phyloP scores from a whole-genome alignment of 2,797 vertebrate genomes.

The Chiroxiphia lanceolata region DNA sequence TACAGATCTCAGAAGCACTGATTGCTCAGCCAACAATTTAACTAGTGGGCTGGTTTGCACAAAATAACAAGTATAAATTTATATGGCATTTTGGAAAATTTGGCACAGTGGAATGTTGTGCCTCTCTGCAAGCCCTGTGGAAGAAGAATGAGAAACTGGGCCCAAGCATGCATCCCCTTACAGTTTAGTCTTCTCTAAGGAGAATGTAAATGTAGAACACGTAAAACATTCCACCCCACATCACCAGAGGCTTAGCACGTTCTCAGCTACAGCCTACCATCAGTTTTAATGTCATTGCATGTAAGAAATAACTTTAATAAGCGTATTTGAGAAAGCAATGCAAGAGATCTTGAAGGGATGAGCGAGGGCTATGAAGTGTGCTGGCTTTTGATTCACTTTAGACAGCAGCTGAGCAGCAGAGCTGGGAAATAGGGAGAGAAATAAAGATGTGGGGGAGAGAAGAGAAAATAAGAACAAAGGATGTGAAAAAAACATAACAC shows the following conservation, averaged over 20 bases:
- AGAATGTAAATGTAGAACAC: neutral
- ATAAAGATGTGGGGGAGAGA: neutral
- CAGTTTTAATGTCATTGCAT: neutral
- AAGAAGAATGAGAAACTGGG: neutral
- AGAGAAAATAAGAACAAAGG: constrained; percentile 25
- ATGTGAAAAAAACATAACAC: constrained; percentile 13
- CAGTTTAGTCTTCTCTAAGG: neutral
- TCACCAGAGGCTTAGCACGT: neutral
- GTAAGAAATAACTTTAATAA: neutral
- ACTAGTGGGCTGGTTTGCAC: neutral
- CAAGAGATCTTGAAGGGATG: neutral
- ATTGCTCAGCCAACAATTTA: neutral
- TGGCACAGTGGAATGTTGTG: neutral
- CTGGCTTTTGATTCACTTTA: neutral
- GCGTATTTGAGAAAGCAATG: neutral
- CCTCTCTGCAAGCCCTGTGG: neutral
- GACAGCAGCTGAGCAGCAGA: neutral
- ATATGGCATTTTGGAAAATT: neutral
- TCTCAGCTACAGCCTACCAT: neutral
- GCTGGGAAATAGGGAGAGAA: neutral
- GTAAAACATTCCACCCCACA: neutral
- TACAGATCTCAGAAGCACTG: neutral
- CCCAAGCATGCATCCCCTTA: neutral
- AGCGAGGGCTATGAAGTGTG: neutral
- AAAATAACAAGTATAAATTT: neutral